Base-by-base conservation (phyloP, 2,113 vertebrate genomes). In the Caranx melampygus region DNA sequence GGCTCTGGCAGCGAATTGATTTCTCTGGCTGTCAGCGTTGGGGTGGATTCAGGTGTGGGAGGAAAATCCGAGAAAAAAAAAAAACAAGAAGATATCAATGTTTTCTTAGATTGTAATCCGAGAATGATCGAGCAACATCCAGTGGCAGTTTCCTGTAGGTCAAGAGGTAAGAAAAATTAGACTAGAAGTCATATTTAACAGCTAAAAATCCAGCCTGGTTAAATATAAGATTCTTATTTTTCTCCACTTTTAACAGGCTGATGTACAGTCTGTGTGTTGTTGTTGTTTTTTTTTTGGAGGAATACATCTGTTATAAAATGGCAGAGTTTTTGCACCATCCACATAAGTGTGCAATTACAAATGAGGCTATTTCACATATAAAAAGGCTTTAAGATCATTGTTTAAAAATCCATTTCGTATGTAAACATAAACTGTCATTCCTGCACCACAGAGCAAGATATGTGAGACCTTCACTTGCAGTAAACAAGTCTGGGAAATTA, bases 371-470 rank as follows among this genome's bases (percentile, higher is more conserved):
- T 79, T 64, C 8, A 21, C 7, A n/a, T 83, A 78, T 33, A 71
- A 79, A 78, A 73, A 62, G 7, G 20, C 20, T 62, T 40, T 72
- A 40, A 59, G 34, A 51, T 76, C 37, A 34, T 52, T 3, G 15
- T 31, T 71, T 74, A 63, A 71, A 79, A 75, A 68, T 65, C 6
- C 0, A 31, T 51, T 57, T 62, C 0, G 55, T 59, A 45, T 79
- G 64, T 81, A 61, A 76, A 82, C 47, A 84, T 64, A 72, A 83
- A 81, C 42, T 75, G 42, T 58, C 12, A 76, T 84, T 66, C 67
- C 21, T 78, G 63, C 70, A 52, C 68, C 35, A 52, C 26, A 60
- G 21, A 67, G 37, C 6, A 47, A 42, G 37, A 55, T 11, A 44
- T 6, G 3, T 20, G 9, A 49, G 6, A 72, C 7, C 51, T 61